Evolutionary conservation across 2,113 vertebrate species (phyloP).

Genomic region (Spermophilus dauricus): DNA sequence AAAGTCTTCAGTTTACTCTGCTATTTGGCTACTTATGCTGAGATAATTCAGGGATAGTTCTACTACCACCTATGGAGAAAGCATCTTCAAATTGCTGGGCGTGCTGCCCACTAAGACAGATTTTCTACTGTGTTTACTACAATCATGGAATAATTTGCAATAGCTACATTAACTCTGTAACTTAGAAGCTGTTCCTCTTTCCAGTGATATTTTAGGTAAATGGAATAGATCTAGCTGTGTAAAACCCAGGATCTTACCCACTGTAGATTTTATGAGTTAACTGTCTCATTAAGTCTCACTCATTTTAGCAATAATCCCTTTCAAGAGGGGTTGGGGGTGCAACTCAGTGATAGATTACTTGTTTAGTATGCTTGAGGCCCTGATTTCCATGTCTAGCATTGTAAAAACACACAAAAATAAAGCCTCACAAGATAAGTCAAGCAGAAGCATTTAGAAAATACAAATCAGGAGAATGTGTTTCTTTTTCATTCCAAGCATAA

Average conservation of each 20-base stretch:
- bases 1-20: constrained; percentile 7
- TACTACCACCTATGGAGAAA: constrained; percentile 14
- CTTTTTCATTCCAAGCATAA: not conserved
- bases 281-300: not conserved
- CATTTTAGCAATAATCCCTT: not conserved
- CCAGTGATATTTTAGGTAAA: constrained; percentile 19
- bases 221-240: not conserved
- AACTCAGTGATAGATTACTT: not conserved
- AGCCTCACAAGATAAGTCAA: not conserved
- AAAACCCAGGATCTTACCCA: not conserved
- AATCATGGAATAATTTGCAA: not conserved
- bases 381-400: not conserved
- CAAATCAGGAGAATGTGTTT: constrained; percentile 9
- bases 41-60: constrained; percentile 16
- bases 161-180: constrained; percentile 37
- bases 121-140: constrained; percentile 13
- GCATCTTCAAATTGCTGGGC: not conserved
- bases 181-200: not conserved
- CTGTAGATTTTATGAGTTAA: not conserved
- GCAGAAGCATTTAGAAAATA: constrained; percentile 30
- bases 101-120: not conserved
- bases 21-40: not conserved
- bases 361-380: not conserved
- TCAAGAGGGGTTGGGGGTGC: too few relatives aligned
- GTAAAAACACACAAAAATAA: not conserved